Evolutionary conservation across 2,113 vertebrate species (phyloP).

Genomic region (Cochlearius cochlearius): DNA sequence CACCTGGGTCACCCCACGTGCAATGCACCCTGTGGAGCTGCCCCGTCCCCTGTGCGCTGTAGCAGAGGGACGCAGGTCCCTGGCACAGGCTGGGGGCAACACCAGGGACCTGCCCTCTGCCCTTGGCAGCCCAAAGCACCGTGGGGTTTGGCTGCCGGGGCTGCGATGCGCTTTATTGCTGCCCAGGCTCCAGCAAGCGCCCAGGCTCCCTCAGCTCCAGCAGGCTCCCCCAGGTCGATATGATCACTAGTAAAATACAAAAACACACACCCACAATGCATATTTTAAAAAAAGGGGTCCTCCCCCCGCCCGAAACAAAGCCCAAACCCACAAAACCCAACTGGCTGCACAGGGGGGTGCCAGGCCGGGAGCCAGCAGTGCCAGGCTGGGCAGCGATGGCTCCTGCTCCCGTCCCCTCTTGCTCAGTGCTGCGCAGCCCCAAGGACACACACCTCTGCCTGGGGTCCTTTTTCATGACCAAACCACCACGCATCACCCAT

Average conservation of each 20-base stretch:
- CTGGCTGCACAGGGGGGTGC: background rate
- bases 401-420: background rate
- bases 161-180: background rate
- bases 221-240: rapidly evolving
- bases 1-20: background rate
- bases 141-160: background rate
- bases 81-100: background rate
- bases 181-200: background rate
- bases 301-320: no score
- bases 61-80: background rate
- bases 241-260: background rate
- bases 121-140: background rate
- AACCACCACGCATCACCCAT: rapidly evolving
- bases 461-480: background rate
- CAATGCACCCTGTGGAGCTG: no score
- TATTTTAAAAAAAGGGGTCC: background rate
- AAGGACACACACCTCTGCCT: rapidly evolving
- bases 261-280: rapidly evolving
- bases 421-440: background rate
- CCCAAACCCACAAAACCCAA: no score
- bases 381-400: background rate
- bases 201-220: background rate
- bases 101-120: background rate
- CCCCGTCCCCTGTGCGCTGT: no score
- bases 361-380: rapidly evolving